These are phyloP conservation scores for Poecile atricapillus DNA, from an alignment of 2,113 vertebrate species.

Conservation along the genomic window DNA sequence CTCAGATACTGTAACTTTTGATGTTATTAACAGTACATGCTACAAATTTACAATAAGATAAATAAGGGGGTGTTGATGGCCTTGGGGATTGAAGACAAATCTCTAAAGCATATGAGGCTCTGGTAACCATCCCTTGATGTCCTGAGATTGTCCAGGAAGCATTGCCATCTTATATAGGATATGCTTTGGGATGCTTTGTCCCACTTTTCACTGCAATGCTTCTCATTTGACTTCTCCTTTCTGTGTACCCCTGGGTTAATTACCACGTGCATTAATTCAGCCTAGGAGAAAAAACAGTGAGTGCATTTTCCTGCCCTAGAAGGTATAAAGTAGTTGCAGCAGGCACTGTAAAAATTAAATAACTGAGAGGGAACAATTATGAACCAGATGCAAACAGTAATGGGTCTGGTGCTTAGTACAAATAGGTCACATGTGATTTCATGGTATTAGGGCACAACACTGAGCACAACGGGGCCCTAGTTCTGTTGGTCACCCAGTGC, in stretches of 20 bases:
- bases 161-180: not conserved
- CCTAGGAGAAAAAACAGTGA: not conserved
- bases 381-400: not conserved
- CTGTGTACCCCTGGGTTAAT: not conserved
- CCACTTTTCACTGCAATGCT: not conserved
- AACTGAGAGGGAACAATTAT: not conserved
- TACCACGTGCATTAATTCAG: not conserved
- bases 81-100: not conserved
- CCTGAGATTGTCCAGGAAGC: not conserved
- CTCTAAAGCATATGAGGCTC: not conserved
- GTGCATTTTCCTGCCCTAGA: not conserved
- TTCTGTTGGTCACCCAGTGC: not conserved
- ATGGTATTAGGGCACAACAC: not conserved
- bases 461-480: not conserved
- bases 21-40: not conserved
- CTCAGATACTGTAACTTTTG: not conserved
- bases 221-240: not conserved
- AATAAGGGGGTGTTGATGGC: not conserved
- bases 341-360: not conserved
- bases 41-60: not conserved
- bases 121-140: not conserved
- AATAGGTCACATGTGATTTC: not conserved
- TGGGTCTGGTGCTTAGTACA: not conserved
- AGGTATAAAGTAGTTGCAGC: not conserved
- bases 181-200: not conserved